Conservation (phyloP, 1,140 invertebrate species). For the Diabrotica undecimpunctata region DNA sequence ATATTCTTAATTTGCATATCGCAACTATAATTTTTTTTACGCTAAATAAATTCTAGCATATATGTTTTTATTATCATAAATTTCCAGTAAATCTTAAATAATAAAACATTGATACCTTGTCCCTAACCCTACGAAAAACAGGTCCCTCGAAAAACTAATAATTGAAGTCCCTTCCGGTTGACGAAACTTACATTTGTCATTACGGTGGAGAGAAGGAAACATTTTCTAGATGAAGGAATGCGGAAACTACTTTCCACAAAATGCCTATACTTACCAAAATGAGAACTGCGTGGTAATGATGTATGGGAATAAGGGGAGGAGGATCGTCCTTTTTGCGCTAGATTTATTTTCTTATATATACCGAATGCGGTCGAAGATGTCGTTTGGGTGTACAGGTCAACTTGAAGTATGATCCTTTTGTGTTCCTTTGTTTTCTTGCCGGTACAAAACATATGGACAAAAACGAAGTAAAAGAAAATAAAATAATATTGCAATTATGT, state of each 20-base stretch:
- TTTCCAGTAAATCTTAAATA: too few species aligned
- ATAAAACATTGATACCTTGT: too few species aligned
- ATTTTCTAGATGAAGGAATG: not conserved
- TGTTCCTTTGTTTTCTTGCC: too few species aligned
- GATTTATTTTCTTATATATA: slow-evolving; percentile 3
- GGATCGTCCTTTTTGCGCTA: not conserved
- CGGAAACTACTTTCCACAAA: not conserved
- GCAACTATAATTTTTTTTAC: too few species aligned
- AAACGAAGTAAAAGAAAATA: too few species aligned
- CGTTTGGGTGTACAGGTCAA: not conserved
- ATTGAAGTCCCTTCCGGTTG: not conserved
- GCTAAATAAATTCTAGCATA: too few species aligned
- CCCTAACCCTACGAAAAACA: too few species aligned
- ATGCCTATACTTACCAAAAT: slow-evolving; percentile 1
- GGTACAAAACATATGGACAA: too few species aligned
- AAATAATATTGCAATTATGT: too few species aligned
- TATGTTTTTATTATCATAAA: too few species aligned
- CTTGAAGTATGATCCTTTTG: not conserved
- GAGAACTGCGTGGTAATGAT: not conserved
- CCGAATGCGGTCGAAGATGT: not conserved
- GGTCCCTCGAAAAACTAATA: not conserved
- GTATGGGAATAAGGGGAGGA: not conserved
- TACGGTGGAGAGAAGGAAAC: not conserved
- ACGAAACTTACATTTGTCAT: slow-evolving; percentile 1
- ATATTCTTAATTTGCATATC: too few species aligned